phyloP scores from a whole-genome alignment of 2,888 invertebrate species.

The Callyntrura sp. region DNA sequence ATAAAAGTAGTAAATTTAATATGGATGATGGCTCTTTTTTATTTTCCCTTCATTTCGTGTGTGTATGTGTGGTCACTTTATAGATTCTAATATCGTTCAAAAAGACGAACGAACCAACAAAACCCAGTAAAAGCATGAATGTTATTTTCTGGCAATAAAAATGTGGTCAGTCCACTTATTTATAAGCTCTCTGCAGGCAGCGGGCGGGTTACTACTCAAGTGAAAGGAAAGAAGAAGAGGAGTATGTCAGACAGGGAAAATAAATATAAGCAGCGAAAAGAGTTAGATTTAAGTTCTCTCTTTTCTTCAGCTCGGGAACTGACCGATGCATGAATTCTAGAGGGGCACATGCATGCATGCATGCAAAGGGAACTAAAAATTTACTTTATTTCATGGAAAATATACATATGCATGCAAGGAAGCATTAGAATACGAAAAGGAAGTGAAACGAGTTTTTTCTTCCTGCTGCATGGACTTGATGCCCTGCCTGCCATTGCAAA shows the following conservation, averaged over 20 bases:
- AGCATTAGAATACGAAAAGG: constrained; percentile 77
- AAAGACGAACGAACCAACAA: constrained; percentile 40
- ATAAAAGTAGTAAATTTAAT: constrained; percentile 74
- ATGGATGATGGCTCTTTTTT: constrained; percentile 64
- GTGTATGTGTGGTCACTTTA: constrained; percentile 62
- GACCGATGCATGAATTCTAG: constrained; percentile 66
- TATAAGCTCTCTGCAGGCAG: constrained; percentile 75
- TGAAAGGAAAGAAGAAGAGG: constrained; percentile 37
- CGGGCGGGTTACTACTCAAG: constrained; percentile 71
- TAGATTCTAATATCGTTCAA: constrained; percentile 60
- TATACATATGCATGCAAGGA: constrained; percentile 79
- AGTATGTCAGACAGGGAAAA: constrained; percentile 47
- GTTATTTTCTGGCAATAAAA: constrained; percentile 75
- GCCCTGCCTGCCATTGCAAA: constrained; percentile 38
- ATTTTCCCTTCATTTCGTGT: constrained; percentile 64
- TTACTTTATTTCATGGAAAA: constrained; percentile 78
- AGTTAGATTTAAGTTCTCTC: constrained; percentile 62
- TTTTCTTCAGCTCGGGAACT: constrained; percentile 37
- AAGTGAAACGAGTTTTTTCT: constrained; percentile 55
- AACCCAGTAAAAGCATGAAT: constrained; percentile 68
- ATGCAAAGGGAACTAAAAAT: constrained; percentile 71
- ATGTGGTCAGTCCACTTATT: constrained; percentile 73
- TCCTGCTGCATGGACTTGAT: constrained; percentile 41
- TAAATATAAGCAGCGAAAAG: constrained; percentile 53
- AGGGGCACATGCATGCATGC: constrained; percentile 58